These are phyloP conservation scores for Emmelina monodactyla DNA, from an alignment of 2,888 invertebrate genomes.

Conservation along the genomic window DNA sequence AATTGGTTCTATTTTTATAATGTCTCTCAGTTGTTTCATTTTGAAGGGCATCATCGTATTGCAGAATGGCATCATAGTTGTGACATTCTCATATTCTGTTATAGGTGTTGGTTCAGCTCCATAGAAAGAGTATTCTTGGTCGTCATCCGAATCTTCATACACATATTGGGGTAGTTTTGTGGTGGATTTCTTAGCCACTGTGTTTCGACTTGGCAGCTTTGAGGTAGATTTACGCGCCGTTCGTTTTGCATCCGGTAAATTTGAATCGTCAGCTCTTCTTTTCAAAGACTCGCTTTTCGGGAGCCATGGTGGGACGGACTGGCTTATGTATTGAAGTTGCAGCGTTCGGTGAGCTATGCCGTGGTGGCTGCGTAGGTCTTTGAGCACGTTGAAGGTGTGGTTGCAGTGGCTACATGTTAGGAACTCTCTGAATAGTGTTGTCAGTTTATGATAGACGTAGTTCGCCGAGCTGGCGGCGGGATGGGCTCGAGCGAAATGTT, in stretches of 20 bases:
- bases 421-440: constrained; percentile 20
- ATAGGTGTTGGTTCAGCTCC: constrained; percentile 39
- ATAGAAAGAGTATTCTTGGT: constrained; percentile 51
- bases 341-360: constrained; percentile 21
- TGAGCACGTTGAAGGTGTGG: constrained; percentile 23
- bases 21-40: constrained; percentile 53
- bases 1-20: constrained; percentile 57
- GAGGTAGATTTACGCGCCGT: constrained; percentile 39
- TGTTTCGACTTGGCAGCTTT: constrained; percentile 26
- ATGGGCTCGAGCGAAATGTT: constrained; percentile 37
- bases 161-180: constrained; percentile 34
- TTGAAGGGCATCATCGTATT: constrained; percentile 51
- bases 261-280: constrained; percentile 3
- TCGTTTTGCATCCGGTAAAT: constrained; percentile 16
- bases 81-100: constrained; percentile 43
- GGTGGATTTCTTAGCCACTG: constrained; percentile 58
- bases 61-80: constrained; percentile 58
- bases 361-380: constrained; percentile 29
- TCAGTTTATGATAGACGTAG: constrained; percentile 30
- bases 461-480: constrained; percentile 21
- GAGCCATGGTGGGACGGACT: neutral
- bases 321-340: constrained; percentile 19
- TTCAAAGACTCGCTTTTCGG: neutral
- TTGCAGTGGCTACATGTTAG: constrained; percentile 26
- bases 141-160: constrained; percentile 11